These are phyloP conservation scores for Ophioderma brevispina DNA, from an alignment of 35 echinoderm and acorn worm genomes.

Conservation along the genomic window DNA sequence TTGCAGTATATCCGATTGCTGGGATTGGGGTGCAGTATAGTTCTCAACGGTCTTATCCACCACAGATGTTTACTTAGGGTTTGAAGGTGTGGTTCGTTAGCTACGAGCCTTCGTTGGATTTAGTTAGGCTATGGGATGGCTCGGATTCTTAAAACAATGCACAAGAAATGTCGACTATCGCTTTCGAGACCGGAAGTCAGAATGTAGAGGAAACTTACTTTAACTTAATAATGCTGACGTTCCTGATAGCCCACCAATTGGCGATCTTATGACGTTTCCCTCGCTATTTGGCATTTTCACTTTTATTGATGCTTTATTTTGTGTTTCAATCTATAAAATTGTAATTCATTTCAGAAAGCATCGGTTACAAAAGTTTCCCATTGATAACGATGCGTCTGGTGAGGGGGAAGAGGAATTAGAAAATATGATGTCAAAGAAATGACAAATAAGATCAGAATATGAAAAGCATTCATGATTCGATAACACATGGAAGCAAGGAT, in stretches of 20 bases:
- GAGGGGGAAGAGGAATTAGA: too few relatives aligned
- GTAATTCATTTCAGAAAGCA: background rate
- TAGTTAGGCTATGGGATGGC: constrained; percentile 35
- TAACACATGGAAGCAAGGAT: too few relatives aligned
- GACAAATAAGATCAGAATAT: too few relatives aligned
- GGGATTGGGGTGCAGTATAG: too few relatives aligned
- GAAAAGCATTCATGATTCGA: too few relatives aligned
- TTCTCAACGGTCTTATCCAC: constrained; percentile 53
- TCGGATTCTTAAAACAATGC: constrained; percentile 20
- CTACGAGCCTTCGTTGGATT: constrained; percentile 7
- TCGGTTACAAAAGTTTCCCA: too few relatives aligned
- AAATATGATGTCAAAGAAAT: too few relatives aligned
- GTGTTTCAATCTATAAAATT: constrained; percentile 5
- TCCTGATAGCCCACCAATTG: background rate
- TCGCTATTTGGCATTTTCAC: constrained; percentile 39
- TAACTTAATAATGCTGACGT: constrained; percentile 50
- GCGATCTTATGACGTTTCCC: constrained; percentile 37
- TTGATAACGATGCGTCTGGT: too few relatives aligned
- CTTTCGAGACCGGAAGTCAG: constrained; percentile 66
- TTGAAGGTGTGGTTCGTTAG: constrained; percentile 60
- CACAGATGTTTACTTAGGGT: constrained; percentile 37
- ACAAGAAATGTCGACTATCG: constrained; percentile 65
- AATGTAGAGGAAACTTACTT: constrained; percentile 55
- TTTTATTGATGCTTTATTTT: constrained; percentile 14
- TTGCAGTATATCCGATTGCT: too few relatives aligned